These are phyloP conservation scores for Conger conger DNA, from an alignment of 2,113 vertebrate genomes.

Conservation along the genomic window DNA sequence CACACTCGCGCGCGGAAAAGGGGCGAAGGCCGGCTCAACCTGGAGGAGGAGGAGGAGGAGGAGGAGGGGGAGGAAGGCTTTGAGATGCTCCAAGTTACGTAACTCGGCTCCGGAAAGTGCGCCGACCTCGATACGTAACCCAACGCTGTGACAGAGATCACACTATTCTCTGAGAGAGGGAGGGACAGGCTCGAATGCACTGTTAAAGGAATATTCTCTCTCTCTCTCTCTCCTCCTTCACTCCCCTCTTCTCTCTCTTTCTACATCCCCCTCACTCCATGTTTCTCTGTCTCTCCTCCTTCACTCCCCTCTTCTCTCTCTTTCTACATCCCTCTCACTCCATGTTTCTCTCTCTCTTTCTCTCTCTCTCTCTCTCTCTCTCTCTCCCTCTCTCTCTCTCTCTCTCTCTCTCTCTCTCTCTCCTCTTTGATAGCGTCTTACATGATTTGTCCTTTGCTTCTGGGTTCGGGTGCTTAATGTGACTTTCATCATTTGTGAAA, in stretches of 20 bases:
- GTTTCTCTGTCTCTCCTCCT: conserved; percentile 7
- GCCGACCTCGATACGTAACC: not conserved
- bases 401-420: not conserved
- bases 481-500: not conserved
- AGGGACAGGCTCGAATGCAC: not conserved
- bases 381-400: not conserved
- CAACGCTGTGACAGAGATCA: not conserved
- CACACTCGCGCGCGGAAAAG: not conserved
- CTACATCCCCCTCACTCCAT: conserved; percentile 19
- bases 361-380: not conserved
- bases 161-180: not conserved
- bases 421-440: not conserved
- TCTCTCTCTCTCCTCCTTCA: conserved; percentile 10
- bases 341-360: not conserved
- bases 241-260: not conserved
- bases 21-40: not conserved
- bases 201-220: not conserved
- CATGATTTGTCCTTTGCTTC: not conserved
- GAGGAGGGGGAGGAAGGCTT: not conserved
- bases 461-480: not conserved
- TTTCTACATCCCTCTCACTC: conserved; percentile 17
- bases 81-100: not conserved
- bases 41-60: not conserved
- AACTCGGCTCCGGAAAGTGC: not conserved
- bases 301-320: not conserved